Base-by-base conservation (phyloP, 2,113 vertebrate genomes). In the Caranx ignobilis region DNA sequence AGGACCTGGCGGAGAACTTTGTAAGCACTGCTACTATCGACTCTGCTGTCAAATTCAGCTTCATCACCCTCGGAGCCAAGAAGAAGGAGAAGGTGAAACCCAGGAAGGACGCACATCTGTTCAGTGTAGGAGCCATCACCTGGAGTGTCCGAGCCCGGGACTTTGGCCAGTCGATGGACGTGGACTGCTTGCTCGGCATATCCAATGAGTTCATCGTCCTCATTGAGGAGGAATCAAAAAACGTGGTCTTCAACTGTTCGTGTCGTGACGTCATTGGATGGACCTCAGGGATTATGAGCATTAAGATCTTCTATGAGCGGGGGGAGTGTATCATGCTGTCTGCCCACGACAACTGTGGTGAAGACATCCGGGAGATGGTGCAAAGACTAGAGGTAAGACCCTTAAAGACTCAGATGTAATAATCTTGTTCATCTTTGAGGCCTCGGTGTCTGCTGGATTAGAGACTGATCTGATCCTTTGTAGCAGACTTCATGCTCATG, bases 181-280 rank as follows among this genome's bases (percentile, higher is more conserved):
- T 97, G 11, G 95, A 97, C 79, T 98, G 97, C 88, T 94, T 99
- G 66, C 96, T 99, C 0, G 97, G 97, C 76, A 95, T 99, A 74
- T 99, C 98, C 83, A 99, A 98, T 48, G 97, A 99, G 88, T 99
- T 98, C 83, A 96, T 99, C 15, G 96, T 99, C 92, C 91, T 99
- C 77, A 96, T 99, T 65, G 97, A 98, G 88, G 96, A 97, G 85
- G 96, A 96, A 50, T 97, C 97, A 9, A 99, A 96, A 94, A 98
- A 99, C 0, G 98, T 99, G 47, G 96, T 99, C 5, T 99, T 99
- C 84, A 99, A 99, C 95, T 99, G 98, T 86, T 99, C 98, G 77
- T 98, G 97, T 89, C 95, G 98, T 70, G 98, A 99, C 55, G 97
- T 99, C 75, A 99, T 99, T 54, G 98, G 98, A 48, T 99, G 98